Evolutionary conservation across 1,140 invertebrate species (phyloP), one percentile per base, ranked within the genome.

Genomic region (Drosophila kikkawai): DNA sequence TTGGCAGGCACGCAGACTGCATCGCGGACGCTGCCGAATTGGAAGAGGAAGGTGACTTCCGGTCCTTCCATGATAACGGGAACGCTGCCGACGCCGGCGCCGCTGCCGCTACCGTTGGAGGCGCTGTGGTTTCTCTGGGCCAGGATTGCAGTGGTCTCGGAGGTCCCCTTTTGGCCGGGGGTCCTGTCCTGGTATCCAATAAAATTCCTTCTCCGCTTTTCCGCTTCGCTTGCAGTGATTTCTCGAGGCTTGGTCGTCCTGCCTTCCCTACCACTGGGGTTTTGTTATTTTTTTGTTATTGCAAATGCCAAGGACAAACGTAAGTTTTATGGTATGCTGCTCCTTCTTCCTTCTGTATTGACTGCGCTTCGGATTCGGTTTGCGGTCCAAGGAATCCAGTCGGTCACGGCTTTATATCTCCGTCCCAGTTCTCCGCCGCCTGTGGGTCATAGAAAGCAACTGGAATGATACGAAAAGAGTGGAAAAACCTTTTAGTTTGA

Each of bases 11-110:
- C 96, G 36, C 96, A 97, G 32, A 98, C 95, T 65, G 96, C 96
- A 94, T 99, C 98, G 86, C 98, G 95, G 68, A 96, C 94, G 91
- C 99, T 95, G 80, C 98, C 98, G 93, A 98, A 96, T 94, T 99
- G 98, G 94, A 99, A 98, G 86, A 97, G 94, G 94, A 99, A 99
- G 81, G 97, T 98, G 79, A 98, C 95, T 93, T 97, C 97, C 75
- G 94, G 94, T 91, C 95, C 95, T 92, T 96, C 95, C 95, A 96
- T 96, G 63, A 79, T 92, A 70, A 92, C 80, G 53, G 91, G 86
- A 36, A 91, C 91, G 68, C 61, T 85, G 74, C 80, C 80, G 42
- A 87, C 60, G 59, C 75, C 79, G 47, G 17, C 53, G 69, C 75
- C 66, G 17, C 36, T 69, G 57, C 64, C 55, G 78, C 71, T 65